phyloP scores from a whole-genome alignment of 2,797 vertebrate species.

The Sebastes ruberrimus region DNA sequence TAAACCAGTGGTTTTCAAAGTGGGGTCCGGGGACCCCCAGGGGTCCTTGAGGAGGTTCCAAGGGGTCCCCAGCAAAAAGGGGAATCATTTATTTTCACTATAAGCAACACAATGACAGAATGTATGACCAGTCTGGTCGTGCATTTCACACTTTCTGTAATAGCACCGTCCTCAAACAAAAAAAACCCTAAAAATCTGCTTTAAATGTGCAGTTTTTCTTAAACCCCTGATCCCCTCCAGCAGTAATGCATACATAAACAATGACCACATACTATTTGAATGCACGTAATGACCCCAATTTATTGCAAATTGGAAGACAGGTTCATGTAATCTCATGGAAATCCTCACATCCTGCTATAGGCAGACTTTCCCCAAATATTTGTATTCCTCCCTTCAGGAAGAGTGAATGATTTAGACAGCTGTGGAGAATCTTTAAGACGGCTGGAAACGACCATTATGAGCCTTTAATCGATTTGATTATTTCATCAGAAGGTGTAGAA shows the following conservation, averaged over 20 bases:
- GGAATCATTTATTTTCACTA: too few relatives aligned
- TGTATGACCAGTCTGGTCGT: too few relatives aligned
- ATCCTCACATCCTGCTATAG: slow-evolving; percentile 12
- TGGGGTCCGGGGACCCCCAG: too few relatives aligned
- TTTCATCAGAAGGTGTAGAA: slow-evolving; percentile 42
- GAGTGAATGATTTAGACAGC: slow-evolving; percentile 47
- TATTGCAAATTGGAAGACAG: slow-evolving; percentile 62
- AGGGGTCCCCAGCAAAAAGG: too few relatives aligned
- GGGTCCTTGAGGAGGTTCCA: too few relatives aligned
- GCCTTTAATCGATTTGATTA: slow-evolving; percentile 49
- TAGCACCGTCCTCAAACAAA: too few relatives aligned
- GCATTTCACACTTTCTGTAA: too few relatives aligned
- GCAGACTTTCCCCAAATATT: slow-evolving; percentile 14
- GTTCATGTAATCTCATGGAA: slow-evolving; percentile 38
- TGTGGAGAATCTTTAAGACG: slow-evolving; percentile 11
- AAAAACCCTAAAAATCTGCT: too few relatives aligned
- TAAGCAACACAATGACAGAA: too few relatives aligned
- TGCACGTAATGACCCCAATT: slow-evolving; percentile 53
- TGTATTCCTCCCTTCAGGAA: slow-evolving; percentile 14
- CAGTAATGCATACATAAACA: slow-evolving; percentile 9
- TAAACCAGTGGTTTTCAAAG: not conserved
- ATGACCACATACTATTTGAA: slow-evolving; percentile 49
- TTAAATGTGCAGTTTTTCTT: not conserved
- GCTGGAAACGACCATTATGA: slow-evolving; percentile 17
- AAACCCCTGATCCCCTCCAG: not conserved